phyloP scores from a whole-genome alignment of 2,797 vertebrate genomes.

The Anguilla pacifica region DNA sequence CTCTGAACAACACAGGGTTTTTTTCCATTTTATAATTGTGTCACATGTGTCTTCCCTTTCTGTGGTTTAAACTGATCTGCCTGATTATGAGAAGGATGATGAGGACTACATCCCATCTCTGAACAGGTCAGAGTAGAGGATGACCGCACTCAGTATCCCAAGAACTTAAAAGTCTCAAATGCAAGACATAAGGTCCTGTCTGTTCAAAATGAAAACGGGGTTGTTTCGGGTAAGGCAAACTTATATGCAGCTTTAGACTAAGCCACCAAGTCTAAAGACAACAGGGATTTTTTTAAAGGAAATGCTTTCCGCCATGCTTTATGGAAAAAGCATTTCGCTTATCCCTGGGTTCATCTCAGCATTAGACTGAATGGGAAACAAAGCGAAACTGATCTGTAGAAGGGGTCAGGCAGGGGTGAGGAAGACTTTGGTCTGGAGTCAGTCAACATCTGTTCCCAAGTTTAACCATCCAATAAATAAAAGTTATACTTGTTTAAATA shows the following conservation, averaged over 20 bases:
- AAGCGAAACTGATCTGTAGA: not conserved
- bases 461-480: not conserved
- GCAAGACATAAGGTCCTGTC: not conserved
- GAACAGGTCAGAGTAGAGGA: not conserved
- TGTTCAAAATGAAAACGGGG: not conserved
- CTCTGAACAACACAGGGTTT: slow-evolving; percentile 4
- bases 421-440: not conserved
- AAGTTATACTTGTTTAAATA: not conserved
- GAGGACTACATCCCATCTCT: not conserved
- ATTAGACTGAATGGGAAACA: not conserved
- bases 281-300: not conserved
- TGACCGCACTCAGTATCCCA: not conserved
- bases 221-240: not conserved
- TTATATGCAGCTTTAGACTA: not conserved
- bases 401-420: not conserved
- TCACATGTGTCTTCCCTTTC: not conserved
- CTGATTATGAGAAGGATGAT: not conserved
- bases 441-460: not conserved
- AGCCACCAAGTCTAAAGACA: slow-evolving; percentile 9
- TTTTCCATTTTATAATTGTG: slow-evolving; percentile 4
- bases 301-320: not conserved
- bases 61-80: not conserved
- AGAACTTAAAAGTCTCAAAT: not conserved
- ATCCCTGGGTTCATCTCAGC: slow-evolving; percentile 12
- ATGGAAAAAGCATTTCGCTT: not conserved